Base-by-base conservation (phyloP, 2,888 invertebrate genomes). In the Aspidiotus rigidus region DNA sequence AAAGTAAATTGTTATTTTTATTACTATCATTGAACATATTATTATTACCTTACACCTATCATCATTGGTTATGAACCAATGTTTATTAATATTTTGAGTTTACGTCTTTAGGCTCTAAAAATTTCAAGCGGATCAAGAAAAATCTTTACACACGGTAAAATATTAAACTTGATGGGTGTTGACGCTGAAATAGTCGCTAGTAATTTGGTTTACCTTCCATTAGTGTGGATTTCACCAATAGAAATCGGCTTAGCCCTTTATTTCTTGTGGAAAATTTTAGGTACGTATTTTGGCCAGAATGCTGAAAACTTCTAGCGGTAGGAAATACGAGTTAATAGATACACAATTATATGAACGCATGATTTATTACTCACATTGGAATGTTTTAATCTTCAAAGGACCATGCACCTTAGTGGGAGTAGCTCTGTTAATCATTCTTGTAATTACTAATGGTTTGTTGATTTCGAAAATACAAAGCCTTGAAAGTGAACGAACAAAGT, bases 321-420 rank as follows among this genome's bases (percentile, higher is more conserved):
- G 2, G 28, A 28, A 54, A n/a, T n/a, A n/a, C n/a, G n/a, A n/a
- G n/a, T n/a, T n/a, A n/a, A n/a, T n/a, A n/a, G n/a, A n/a, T n/a
- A n/a, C n/a, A n/a, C n/a, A n/a, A n/a, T n/a, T n/a, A n/a, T n/a
- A n/a, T n/a, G n/a, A n/a, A n/a, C n/a, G n/a, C n/a, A n/a, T n/a
- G n/a, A n/a, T n/a, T n/a, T n/a, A n/a, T n/a, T n/a, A n/a, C n/a
- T n/a, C n/a, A n/a, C n/a, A 28, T 28, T 49, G 40, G 28, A n/a
- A n/a, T n/a, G n/a, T n/a, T n/a, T n/a, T n/a, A 16, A 69, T 17
- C 11, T 53, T 13, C 0, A 75, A 5, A 73, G 85, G 85, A 3
- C 79, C 81, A 0, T 80, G 85, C 5, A 82, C 85, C 1, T 74
- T 86, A 40, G 83, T 84, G 60, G 86, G 86, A 10, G 75, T 86